Evolutionary conservation across 2,113 vertebrate species (phyloP), one percentile per base, ranked within the genome.

Genomic region (Prunella himalayana): DNA sequence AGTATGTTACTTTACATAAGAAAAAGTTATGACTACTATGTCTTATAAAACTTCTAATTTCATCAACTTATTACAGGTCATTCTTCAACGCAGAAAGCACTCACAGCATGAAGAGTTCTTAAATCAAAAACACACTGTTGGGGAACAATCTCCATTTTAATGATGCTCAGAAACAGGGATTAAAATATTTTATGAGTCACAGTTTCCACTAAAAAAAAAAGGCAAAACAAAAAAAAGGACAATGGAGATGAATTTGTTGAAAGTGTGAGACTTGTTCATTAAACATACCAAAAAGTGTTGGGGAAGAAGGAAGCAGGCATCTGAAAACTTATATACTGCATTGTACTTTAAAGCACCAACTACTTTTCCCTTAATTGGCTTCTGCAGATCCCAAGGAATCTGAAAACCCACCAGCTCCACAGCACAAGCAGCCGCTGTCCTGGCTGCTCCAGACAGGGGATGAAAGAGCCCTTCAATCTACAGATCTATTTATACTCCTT

Each of bases 401-500:
- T 73, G 54, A 89, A 90, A 87, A 87, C 42, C 83, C 76, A 93
- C 64, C 85, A 92, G 56, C 66, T 83, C 69, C 71, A 57, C 54
- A 39, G 75, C 87, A 94, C 87, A 92, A 77, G 87, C 47, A 82
- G 83, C 53, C 19, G 27, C 92, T 93, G 78, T 94, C 93, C 85
- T 6, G 2, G 85, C 82, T 5, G 6, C 75, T 88, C 90, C 88
- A 93, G 86, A 84, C 92, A 68, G 28, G 77, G 94, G 95, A 97
- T 96, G 77, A 96, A 97, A 97, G 95, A 92, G 44, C 80, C 92
- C 92, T 95, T 96, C 95, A 78, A 95, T 92, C 94, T 93, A 88
- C 91, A 90, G 76, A 96, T 92, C 94, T 97, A 94, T 97, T 96
- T 97, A 96, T 96, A 96, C 88, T 96, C 90, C 92, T 88, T 96